phyloP scores from a whole-genome alignment of 2,888 invertebrate species.

The Dorcus hopei region DNA sequence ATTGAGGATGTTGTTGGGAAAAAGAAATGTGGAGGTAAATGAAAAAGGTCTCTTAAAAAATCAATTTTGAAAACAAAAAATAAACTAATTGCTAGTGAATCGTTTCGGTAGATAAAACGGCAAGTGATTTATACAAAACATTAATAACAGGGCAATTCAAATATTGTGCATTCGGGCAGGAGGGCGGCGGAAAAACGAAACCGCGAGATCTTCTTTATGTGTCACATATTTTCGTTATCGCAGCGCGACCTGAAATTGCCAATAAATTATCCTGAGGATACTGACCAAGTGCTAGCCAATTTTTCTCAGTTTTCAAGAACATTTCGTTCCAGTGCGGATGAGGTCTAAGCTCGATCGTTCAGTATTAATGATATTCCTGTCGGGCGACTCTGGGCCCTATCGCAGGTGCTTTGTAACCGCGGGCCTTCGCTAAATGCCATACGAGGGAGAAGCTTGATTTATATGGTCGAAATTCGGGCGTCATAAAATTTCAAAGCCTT shows the following conservation, averaged over 20 bases:
- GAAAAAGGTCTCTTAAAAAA: too few relatives aligned
- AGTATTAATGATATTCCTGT: constrained; percentile 42
- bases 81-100: too few relatives aligned
- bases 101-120: too few relatives aligned
- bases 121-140: too few relatives aligned
- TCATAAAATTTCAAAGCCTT: constrained; percentile 49
- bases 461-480: constrained; percentile 47
- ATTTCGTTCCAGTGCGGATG: constrained; percentile 22
- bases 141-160: too few relatives aligned
- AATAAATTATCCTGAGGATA: constrained; percentile 38
- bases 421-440: constrained; percentile 27
- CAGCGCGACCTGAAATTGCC: constrained; percentile 37
- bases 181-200: too few relatives aligned
- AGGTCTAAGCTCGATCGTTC: constrained; percentile 37
- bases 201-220: neutral
- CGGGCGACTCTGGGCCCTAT: constrained; percentile 36
- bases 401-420: constrained; percentile 24
- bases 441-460: constrained; percentile 39
- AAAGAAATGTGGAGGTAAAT: too few relatives aligned
- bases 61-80: too few relatives aligned
- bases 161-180: too few relatives aligned
- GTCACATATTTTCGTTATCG: constrained; percentile 21
- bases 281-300: constrained; percentile 35
- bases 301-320: constrained; percentile 45
- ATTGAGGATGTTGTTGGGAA: too few relatives aligned